Evolutionary conservation across 2,888 invertebrate genomes (phyloP), one percentile per base, ranked within the genome.

Genomic region (Parapristionchus giblindavisi): DNA sequence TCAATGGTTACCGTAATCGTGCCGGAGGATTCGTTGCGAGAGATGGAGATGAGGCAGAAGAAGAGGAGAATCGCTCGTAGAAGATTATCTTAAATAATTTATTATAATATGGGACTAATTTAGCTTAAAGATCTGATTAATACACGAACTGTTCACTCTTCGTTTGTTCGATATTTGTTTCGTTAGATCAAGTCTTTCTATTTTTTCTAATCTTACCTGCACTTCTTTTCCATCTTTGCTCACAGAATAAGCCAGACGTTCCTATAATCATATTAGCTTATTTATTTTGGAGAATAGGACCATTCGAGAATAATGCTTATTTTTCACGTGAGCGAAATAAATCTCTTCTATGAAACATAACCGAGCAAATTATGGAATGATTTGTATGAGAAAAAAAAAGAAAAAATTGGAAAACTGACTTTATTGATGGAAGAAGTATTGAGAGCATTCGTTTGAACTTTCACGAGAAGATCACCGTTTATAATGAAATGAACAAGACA

Each of bases 371-470:
- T n/a, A n/a, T n/a, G n/a, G n/a, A n/a, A n/a, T n/a, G n/a, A n/a
- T n/a, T n/a, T n/a, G n/a, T n/a, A n/a, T n/a, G n/a, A n/a, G n/a
- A n/a, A n/a, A n/a, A n/a, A n/a, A n/a, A n/a, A n/a, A n/a, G n/a
- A n/a, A n/a, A n/a, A n/a, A n/a, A n/a, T n/a, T n/a, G n/a, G n/a
- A n/a, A 2, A 54, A 2, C 3, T 1, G 6, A 71, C 70, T 56
- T 73, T 73, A 27, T 73, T 73, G 51, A 73, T 73, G 5, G 60
- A 17, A 24, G 73, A 73, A 8, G 73, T 73, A 11, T 73, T 73
- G 43, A 73, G 61, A 1, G 61, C 73, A 34, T 73, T 73, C n/a
- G 73, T 73, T 38, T 73, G 73, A 29, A 61, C 36, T 32, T 73
- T 73, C 48, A 73, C 61, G 4, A 73, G 73, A 6, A 73, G 34